Percentiles rank a stretch among this genome's conserved stretches.
These are phyloP conservation scores for Leptinotarsa defecta DNA, from an alignment of 1,140 invertebrate species.

Conservation along the genomic window DNA sequence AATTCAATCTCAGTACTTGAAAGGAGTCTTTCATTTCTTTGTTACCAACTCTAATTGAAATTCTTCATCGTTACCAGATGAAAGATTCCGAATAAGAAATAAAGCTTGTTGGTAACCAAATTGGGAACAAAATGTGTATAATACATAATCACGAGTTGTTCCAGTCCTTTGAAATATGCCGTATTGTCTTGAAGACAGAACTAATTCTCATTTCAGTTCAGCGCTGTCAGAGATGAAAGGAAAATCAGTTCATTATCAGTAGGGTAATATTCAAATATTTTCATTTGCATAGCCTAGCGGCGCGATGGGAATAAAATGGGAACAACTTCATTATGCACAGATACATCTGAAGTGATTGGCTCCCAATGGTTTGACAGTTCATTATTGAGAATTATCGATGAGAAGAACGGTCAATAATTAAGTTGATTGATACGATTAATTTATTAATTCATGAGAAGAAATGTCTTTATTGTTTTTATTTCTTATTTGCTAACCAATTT, in stretches of 20 bases:
- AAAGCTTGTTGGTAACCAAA: neutral
- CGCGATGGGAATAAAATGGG: too few relatives aligned
- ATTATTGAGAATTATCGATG: too few relatives aligned
- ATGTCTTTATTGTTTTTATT: too few relatives aligned
- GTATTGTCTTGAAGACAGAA: neutral
- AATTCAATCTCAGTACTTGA: neutral
- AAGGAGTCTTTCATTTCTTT: neutral
- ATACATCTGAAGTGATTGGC: too few relatives aligned
- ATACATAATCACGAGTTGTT: neutral
- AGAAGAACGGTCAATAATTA: too few relatives aligned
- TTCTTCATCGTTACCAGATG: neutral
- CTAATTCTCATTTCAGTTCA: neutral
- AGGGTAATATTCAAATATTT: neutral
- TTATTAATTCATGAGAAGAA: too few relatives aligned
- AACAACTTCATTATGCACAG: too few relatives aligned
- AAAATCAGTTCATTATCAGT: neutral
- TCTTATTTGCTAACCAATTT: too few relatives aligned
- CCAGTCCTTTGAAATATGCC: neutral
- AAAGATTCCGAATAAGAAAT: neutral
- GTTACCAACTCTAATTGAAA: neutral
- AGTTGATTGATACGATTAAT: too few relatives aligned
- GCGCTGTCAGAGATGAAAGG: neutral
- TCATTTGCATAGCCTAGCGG: neutral
- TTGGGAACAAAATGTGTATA: constrained; percentile 6
- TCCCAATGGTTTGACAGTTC: too few relatives aligned